These are phyloP conservation scores for Euwallacea fornicatus DNA, from an alignment of 1,140 invertebrate genomes.

Conservation along the genomic window DNA sequence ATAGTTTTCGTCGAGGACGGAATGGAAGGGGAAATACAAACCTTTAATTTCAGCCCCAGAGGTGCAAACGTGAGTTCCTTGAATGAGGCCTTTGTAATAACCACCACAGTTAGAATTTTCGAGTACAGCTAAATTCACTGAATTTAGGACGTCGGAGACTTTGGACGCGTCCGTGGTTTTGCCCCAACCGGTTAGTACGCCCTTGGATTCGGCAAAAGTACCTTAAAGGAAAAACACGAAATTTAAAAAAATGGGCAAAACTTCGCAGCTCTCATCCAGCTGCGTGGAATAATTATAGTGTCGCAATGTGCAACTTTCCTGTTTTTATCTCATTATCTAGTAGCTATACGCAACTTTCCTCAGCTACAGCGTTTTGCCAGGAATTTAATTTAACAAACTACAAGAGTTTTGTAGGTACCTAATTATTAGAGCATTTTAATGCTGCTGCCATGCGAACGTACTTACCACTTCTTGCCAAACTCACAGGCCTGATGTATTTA, in stretches of 20 bases:
- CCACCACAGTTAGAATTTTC: conserved; percentile 27
- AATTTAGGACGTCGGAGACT: conserved; percentile 20
- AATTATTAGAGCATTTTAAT: conserved; percentile 18
- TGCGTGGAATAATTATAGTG: too few species aligned
- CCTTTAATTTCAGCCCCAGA: conserved; percentile 36
- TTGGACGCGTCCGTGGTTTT: conserved; percentile 50
- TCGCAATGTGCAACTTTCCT: too few species aligned
- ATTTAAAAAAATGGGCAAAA: neutral
- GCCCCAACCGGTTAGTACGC: conserved; percentile 51
- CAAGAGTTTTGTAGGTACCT: conserved; percentile 8
- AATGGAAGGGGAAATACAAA: conserved; percentile 1
- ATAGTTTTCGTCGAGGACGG: neutral
- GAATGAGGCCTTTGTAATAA: conserved; percentile 20
- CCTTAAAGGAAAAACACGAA: neutral
- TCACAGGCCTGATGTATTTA: conserved; percentile 26
- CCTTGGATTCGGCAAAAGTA: conserved; percentile 35
- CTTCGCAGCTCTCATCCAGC: neutral
- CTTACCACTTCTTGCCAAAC: conserved; percentile 44
- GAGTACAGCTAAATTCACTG: conserved; percentile 33
- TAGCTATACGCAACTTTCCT: too few species aligned
- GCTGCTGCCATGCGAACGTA: conserved; percentile 6
- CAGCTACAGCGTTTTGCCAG: neutral
- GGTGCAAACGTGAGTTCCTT: conserved; percentile 31
- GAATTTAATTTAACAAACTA: neutral
- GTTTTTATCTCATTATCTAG: too few species aligned